phyloP scores from a whole-genome alignment of 2,888 invertebrate genomes.

The Acleris laterana region DNA sequence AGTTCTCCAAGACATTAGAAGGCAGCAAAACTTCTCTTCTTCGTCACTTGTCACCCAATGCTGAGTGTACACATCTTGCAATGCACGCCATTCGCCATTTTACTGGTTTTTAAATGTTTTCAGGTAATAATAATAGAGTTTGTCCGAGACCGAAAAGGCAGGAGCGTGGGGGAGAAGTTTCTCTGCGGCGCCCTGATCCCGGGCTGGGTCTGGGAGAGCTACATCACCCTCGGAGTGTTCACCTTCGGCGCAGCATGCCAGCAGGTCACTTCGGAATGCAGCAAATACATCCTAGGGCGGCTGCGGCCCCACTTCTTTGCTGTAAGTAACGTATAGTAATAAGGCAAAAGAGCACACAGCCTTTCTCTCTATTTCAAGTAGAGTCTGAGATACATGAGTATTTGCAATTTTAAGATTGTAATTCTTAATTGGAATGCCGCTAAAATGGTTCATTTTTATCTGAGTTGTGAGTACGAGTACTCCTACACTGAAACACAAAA shows the following conservation, averaged over 20 bases:
- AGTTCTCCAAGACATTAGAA: too few relatives aligned
- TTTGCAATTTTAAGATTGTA: background rate
- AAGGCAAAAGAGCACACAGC: too few relatives aligned
- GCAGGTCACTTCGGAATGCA: conserved; percentile 90
- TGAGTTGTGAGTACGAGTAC: too few relatives aligned
- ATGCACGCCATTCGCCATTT: too few relatives aligned
- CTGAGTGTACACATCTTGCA: too few relatives aligned
- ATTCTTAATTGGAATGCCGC: background rate
- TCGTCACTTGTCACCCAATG: too few relatives aligned
- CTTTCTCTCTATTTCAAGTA: background rate
- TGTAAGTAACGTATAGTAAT: too few relatives aligned
- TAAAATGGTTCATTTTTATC: too few relatives aligned
- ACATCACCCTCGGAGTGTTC: conserved; percentile 87
- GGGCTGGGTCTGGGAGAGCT: conserved; percentile 86
- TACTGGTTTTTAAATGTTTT: too few relatives aligned
- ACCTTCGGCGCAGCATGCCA: conserved; percentile 90
- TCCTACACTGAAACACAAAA: too few relatives aligned
- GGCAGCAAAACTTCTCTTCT: too few relatives aligned
- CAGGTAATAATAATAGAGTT: conserved; percentile 67
- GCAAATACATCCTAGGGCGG: conserved; percentile 92
- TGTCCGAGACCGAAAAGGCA: conserved; percentile 59
- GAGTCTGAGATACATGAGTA: too few relatives aligned
- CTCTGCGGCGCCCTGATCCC: conserved; percentile 79
- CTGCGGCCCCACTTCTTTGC: conserved; percentile 93
- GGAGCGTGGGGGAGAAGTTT: conserved; percentile 68